Evolutionary conservation across 2,797 vertebrate species (phyloP), one percentile per base, ranked within the genome.

Genomic region (Lithobates sylvaticus): DNA sequence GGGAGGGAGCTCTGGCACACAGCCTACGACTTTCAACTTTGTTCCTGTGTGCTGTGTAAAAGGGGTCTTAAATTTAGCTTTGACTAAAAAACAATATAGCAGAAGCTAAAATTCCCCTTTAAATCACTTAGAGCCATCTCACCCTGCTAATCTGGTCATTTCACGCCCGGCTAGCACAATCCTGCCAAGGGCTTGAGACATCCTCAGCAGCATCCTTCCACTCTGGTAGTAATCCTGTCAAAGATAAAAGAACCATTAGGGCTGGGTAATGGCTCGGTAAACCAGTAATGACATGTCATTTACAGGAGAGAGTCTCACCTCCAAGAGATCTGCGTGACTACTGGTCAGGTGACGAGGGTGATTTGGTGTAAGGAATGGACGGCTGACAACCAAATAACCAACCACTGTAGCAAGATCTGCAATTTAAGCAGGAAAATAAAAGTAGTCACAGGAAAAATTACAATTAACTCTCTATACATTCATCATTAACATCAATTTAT

Each of bases 101-200:
- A 47, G 1, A 54, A 54, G 16, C 15, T 54, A 16, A 15, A 54
- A 54, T 54, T 54, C 1, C 16, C 15, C 5, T 54, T 47, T 47
- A 47, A 47, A 47, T 47, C 10, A 3, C 8, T 47, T 47, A 2
- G 12, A 47, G 44, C 44, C 50, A 54, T 54, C 93, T 96, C 93
- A 99, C 98, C 98, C 98, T 54, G 98, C 95, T 83, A 99, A 94
- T 89, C 98, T 96, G n/a, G 96, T 97, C 98, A 99, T 99, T 90
- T 99, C 98, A 89, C 97, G 94, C 32, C 98, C 98, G 26, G 98
- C 98, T 77, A 99, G 93, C 18, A 99, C 98, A 78, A 99, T 99
- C 89, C 98, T 95, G 69, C 98, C 98, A 90, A 99, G 91, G 64
- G 98, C 98, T 90, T 99, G 98, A 77, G 98, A 98, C 98, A 99